Conservation (phyloP, 2,113 vertebrate species). For the Puma concolor region DNA sequence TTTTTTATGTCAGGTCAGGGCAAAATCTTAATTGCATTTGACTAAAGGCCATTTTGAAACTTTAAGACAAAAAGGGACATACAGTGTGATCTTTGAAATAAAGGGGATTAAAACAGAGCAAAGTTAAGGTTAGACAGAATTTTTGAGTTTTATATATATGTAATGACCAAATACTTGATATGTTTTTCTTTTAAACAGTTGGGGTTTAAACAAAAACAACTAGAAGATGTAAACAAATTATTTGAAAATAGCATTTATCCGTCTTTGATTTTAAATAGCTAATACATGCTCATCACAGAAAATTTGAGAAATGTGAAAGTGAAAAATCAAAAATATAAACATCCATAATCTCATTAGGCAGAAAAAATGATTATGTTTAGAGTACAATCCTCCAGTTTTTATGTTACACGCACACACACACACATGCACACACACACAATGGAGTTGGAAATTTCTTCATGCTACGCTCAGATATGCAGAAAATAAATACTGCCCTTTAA, state of each 20-base stretch:
- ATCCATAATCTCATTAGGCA: background rate
- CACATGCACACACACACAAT: background rate
- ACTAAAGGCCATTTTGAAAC: conserved; percentile 64
- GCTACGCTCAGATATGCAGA: background rate
- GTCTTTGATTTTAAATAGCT: conserved; percentile 42
- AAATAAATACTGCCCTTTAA: background rate
- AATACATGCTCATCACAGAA: background rate
- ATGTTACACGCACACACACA: background rate
- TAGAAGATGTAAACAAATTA: background rate
- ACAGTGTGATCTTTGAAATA: conserved; percentile 47
- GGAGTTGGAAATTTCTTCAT: background rate
- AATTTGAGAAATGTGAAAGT: background rate
- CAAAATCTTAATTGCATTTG: conserved; percentile 58
- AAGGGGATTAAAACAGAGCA: conserved; percentile 19
- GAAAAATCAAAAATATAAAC: conserved; percentile 4
- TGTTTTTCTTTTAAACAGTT: background rate
- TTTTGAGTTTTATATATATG: background rate
- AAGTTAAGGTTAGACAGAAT: conserved; percentile 36
- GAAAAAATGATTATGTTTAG: background rate
- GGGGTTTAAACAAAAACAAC: background rate
- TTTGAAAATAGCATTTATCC: background rate
- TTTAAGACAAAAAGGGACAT: conserved; percentile 23
- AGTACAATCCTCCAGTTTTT: background rate
- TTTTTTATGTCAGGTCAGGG: conserved; percentile 46
- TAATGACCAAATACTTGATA: background rate